phyloP scores from a whole-genome alignment of 2,797 vertebrate genomes.

The Meda fulgida region DNA sequence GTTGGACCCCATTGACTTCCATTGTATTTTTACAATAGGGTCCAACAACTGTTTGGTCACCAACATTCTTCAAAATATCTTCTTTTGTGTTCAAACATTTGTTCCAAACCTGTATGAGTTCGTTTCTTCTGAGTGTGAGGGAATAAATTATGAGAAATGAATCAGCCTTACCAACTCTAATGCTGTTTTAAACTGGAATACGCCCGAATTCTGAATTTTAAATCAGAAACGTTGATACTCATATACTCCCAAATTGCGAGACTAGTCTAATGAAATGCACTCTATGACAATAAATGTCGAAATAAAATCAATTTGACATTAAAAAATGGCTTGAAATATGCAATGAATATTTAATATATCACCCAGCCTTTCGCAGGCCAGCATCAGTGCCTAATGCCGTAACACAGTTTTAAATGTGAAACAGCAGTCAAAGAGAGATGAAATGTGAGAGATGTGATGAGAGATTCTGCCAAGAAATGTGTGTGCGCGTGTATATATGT shows the following conservation, averaged over 20 bases:
- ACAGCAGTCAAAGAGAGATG: conserved; percentile 1
- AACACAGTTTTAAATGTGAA: conserved; percentile 2
- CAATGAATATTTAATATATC: neutral
- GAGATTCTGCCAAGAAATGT: neutral
- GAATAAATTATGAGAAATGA: neutral
- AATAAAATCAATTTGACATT: too few species aligned
- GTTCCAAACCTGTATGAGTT: too few species aligned
- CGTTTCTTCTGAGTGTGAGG: too few species aligned
- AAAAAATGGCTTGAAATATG: neutral
- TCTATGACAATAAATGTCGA: too few species aligned
- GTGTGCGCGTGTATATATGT: neutral
- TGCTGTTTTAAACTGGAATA: neutral
- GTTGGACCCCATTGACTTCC: neutral
- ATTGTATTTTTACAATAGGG: neutral
- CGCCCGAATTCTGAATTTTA: neutral
- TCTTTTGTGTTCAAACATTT: too few species aligned
- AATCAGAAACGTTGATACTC: neutral
- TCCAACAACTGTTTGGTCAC: neutral
- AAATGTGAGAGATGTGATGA: too few species aligned
- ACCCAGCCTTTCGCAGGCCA: neutral
- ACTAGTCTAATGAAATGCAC: neutral
- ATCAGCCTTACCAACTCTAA: neutral
- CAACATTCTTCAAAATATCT: neutral
- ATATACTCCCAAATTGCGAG: neutral
- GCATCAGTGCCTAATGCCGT: conserved; percentile 10